phyloP scores from a whole-genome alignment of 2,888 invertebrate genomes.

The Ophion ellenae region DNA sequence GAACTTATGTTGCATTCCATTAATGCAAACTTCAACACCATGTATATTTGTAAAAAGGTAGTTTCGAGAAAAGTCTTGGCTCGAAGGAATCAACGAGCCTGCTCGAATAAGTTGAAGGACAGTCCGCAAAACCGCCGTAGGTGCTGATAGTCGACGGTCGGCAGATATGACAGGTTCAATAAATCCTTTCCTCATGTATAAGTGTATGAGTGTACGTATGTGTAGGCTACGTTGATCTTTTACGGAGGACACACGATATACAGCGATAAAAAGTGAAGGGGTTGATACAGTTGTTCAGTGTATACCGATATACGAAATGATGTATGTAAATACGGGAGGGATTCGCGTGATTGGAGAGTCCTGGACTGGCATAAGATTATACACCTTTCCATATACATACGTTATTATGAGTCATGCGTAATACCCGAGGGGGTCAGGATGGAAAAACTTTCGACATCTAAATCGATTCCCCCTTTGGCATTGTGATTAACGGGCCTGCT shows the following conservation, averaged over 20 bases:
- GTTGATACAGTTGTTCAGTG: no score
- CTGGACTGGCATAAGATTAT: not conserved
- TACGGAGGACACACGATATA: not conserved
- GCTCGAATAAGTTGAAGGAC: no score
- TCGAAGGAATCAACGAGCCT: no score
- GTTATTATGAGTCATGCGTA: not conserved
- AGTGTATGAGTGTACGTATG: not conserved
- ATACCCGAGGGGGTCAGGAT: not conserved
- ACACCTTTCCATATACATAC: not conserved
- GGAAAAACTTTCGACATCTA: conserved; percentile 15
- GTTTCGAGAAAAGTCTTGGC: no score
- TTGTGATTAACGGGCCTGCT: no score
- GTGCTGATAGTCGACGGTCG: no score
- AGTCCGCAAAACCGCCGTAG: no score
- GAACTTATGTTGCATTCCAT: not conserved
- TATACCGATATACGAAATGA: not conserved
- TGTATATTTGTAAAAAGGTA: no score
- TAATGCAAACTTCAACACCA: not conserved
- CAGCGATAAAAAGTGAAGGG: not conserved
- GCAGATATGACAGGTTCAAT: no score
- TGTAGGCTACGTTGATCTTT: not conserved
- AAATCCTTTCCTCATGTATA: no score
- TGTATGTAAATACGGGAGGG: conserved; percentile 9
- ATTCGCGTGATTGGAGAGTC: conserved; percentile 50
- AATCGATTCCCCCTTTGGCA: no score